phyloP scores from a whole-genome alignment of 2,113 vertebrate genomes.

The Urocitellus parryii region DNA sequence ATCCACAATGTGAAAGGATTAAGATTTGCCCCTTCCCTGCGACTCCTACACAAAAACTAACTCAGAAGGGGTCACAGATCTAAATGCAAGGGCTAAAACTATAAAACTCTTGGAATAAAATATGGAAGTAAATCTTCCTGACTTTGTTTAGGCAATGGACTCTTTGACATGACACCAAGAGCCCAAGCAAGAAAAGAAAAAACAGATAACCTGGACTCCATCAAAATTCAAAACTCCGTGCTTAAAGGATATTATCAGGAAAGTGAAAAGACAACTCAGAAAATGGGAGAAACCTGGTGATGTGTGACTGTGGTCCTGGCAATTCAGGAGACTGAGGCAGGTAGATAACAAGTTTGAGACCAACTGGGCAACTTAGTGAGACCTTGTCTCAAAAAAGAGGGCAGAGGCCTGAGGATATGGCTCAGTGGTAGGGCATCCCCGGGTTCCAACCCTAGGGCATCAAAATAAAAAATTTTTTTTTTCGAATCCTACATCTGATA shows the following conservation, averaged over 20 bases:
- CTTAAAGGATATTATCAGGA: neutral
- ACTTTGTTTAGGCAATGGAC: neutral
- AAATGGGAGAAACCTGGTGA: neutral
- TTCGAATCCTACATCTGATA: neutral
- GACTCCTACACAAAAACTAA: neutral
- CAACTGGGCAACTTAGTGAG: neutral
- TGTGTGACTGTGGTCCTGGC: no score
- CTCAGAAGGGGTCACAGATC: neutral
- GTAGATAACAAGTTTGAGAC: neutral
- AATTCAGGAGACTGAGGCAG: neutral
- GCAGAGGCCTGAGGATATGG: neutral
- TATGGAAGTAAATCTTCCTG: neutral
- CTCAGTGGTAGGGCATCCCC: neutral
- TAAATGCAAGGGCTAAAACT: neutral
- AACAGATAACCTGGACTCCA: neutral
- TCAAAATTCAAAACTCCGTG: neutral
- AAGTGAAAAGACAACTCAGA: neutral
- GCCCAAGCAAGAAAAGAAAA: neutral
- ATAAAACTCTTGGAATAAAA: neutral
- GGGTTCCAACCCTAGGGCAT: no score
- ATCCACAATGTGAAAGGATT: neutral
- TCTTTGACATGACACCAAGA: neutral
- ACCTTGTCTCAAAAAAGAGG: neutral
- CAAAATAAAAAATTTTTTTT: neutral
- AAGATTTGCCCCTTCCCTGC: neutral